Conservation (phyloP, 2,888 invertebrate species). For the Leptarthrus brevirostris region DNA sequence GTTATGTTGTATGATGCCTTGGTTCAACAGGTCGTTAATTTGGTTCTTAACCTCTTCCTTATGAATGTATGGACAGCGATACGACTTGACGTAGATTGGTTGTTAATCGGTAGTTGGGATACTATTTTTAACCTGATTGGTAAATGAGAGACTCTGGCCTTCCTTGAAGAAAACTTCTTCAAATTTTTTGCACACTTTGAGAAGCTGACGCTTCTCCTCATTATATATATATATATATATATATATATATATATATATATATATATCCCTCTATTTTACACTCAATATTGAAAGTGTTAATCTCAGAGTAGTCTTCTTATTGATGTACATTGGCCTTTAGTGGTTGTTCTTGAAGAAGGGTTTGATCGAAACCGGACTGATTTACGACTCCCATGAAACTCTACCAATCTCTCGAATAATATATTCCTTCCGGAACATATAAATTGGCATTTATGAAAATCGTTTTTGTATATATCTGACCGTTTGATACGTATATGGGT, state of each 20-base stretch:
- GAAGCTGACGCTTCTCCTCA: neutral
- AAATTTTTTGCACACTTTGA: neutral
- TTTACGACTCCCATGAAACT: conserved; percentile 1
- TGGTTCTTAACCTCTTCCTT: neutral
- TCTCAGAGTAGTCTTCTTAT: neutral
- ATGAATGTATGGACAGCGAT: conserved; percentile 21
- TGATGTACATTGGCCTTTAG: neutral
- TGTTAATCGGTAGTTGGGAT: conserved; percentile 1
- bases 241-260: neutral
- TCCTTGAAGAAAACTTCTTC: conserved; percentile 10
- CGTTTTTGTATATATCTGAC: too few relatives aligned
- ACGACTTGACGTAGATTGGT: conserved; percentile 24
- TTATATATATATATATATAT: neutral
- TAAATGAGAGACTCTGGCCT: conserved; percentile 8
- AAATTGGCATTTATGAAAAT: too few relatives aligned
- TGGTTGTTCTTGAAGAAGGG: conserved; percentile 11
- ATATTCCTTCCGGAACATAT: too few relatives aligned
- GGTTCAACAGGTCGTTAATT: conserved; percentile 13
- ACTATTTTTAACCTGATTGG: conserved; percentile 6
- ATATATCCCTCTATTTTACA: neutral
- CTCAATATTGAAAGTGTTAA: neutral
- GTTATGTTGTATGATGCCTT: conserved; percentile 27
- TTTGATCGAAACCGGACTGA: neutral
- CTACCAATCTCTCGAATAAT: too few relatives aligned
- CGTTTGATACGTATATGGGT: neutral